Conservation (phyloP, 2,797 vertebrate species). For the Danionella dracula region DNA sequence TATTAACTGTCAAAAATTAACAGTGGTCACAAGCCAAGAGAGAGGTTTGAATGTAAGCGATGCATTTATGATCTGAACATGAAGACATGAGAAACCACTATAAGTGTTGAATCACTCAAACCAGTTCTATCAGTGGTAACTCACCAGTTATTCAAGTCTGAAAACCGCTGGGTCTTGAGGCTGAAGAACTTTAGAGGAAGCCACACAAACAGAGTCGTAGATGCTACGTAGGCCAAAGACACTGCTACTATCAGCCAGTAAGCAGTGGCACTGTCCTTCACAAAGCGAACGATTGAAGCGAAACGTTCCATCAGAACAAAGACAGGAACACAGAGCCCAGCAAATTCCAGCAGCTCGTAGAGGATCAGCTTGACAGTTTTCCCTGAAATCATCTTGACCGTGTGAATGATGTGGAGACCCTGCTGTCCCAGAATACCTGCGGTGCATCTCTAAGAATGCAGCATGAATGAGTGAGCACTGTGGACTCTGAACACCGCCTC, state of each 20-base stretch:
- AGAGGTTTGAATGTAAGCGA: too few relatives aligned
- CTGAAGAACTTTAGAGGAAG: constrained; percentile 75
- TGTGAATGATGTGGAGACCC: constrained; percentile 23
- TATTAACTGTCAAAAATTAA: not conserved
- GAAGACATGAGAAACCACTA: too few relatives aligned
- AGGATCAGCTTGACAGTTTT: constrained; percentile 69
- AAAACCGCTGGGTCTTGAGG: constrained; percentile 56
- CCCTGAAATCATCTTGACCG: constrained; percentile 54
- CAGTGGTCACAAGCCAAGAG: too few relatives aligned
- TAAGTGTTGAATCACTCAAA: too few relatives aligned
- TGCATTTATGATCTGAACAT: too few relatives aligned
- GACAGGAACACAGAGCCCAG: constrained; percentile 53
- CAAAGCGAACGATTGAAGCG: constrained; percentile 43
- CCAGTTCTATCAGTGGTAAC: constrained; percentile 42
- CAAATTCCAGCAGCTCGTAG: constrained; percentile 70
- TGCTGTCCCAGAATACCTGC: constrained; percentile 34
- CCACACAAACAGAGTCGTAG: constrained; percentile 75
- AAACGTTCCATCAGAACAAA: constrained; percentile 69
- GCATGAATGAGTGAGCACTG: constrained; percentile 6
- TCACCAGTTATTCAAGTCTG: constrained; percentile 71
- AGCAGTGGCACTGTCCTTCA: constrained; percentile 41
- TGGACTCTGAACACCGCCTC: constrained; percentile 68
- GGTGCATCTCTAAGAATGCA: constrained; percentile 42
- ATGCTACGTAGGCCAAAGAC: constrained; percentile 73
- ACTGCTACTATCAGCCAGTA: constrained; percentile 79